These are phyloP conservation scores for Callopanchax toddi DNA, from an alignment of 2,113 vertebrate species.

Conservation along the genomic window DNA sequence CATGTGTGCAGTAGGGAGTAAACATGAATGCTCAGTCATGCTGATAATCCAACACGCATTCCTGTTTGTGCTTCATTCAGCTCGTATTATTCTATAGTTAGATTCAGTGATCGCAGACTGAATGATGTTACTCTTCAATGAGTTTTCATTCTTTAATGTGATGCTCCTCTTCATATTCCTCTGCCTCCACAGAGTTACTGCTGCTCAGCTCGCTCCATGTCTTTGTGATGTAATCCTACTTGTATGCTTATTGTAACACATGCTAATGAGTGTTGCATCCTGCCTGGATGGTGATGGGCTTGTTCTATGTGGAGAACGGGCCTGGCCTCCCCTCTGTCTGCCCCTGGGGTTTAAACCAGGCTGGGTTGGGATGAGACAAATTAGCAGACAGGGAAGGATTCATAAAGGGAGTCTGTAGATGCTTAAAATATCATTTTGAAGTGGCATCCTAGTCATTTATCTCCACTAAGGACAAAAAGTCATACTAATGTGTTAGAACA, in stretches of 20 bases:
- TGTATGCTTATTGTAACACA: too few relatives aligned
- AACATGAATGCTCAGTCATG: slow-evolving; percentile 30
- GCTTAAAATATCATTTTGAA: too few relatives aligned
- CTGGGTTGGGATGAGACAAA: slow-evolving; percentile 56
- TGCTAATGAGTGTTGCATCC: slow-evolving; percentile 18
- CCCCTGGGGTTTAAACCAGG: slow-evolving; percentile 14
- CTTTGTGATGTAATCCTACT: too few relatives aligned
- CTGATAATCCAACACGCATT: slow-evolving; percentile 10
- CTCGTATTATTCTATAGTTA: too few relatives aligned
- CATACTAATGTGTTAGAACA: too few relatives aligned
- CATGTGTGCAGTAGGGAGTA: slow-evolving; percentile 14
- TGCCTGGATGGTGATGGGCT: slow-evolving; percentile 12
- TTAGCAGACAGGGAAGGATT: slow-evolving; percentile 56
- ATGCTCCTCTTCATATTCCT: slow-evolving; percentile 10
- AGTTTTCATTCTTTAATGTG: background rate
- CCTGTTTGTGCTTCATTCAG: background rate
- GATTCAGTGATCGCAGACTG: too few relatives aligned
- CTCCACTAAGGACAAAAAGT: too few relatives aligned
- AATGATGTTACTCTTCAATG: too few relatives aligned
- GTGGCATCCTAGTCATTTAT: too few relatives aligned
- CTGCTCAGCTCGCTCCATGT: too few relatives aligned
- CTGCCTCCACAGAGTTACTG: too few relatives aligned
- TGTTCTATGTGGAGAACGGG: slow-evolving; percentile 25
- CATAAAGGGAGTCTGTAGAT: slow-evolving; percentile 37
- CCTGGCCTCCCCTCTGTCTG: slow-evolving; percentile 40